Conservation (phyloP, 2,888 invertebrate species). For the Stegana nigrithorax region DNA sequence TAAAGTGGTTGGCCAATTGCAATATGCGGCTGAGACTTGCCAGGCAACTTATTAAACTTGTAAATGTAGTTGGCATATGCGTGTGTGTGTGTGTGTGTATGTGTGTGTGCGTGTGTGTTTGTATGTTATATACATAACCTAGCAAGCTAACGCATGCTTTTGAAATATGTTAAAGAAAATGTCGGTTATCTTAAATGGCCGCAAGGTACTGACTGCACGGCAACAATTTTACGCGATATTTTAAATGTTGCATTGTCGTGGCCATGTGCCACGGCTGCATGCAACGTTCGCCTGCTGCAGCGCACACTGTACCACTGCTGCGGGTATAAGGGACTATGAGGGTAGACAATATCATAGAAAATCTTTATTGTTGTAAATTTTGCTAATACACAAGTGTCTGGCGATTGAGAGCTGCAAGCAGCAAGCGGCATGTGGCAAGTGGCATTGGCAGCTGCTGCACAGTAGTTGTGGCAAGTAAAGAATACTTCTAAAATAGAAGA, state of each 20-base stretch:
- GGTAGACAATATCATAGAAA: too few species aligned
- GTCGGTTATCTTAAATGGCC: constrained; percentile 59
- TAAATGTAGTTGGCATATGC: constrained; percentile 6
- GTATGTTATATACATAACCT: too few species aligned
- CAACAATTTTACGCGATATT: constrained; percentile 11
- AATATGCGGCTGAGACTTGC: neutral
- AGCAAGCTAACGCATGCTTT: neutral
- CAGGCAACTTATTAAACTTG: constrained; percentile 7
- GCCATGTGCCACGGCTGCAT: constrained; percentile 35
- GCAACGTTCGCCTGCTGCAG: constrained; percentile 32
- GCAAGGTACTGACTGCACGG: constrained; percentile 47
- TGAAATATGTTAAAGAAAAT: constrained; percentile 29
- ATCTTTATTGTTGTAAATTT: constrained; percentile 54
- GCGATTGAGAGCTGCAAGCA: too few species aligned
- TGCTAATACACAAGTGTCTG: constrained; percentile 47
- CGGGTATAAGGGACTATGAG: constrained; percentile 11
- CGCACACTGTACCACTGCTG: too few species aligned
- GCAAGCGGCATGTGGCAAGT: neutral
- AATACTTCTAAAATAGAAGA: too few species aligned
- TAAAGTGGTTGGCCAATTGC: constrained; percentile 15
- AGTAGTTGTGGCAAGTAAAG: neutral
- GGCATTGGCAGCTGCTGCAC: neutral
- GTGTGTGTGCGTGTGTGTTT: neutral
- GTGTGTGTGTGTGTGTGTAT: constrained; percentile 7
- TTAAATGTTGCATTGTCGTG: constrained; percentile 1